These are phyloP conservation scores for Chymomyza costata DNA, from an alignment of 1,140 invertebrate genomes.

Conservation along the genomic window DNA sequence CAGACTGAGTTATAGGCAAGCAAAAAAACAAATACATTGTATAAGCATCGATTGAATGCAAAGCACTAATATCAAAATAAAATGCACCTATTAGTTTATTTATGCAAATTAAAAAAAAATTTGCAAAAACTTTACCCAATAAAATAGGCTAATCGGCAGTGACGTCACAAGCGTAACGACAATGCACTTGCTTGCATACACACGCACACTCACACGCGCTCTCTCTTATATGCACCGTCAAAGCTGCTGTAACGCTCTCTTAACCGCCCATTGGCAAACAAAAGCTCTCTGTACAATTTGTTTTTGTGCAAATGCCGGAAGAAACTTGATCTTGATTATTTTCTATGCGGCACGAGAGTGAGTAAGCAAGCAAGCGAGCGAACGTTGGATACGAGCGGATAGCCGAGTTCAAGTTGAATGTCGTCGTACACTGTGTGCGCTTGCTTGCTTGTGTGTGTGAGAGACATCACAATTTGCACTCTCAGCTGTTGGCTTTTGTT, in stretches of 20 bases:
- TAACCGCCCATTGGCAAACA: background rate
- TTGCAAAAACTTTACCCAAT: no score
- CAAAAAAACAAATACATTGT: no score
- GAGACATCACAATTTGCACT: conserved; percentile 54
- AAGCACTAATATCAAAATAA: no score
- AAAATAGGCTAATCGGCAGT: no score
- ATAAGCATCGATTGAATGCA: no score
- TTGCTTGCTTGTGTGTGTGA: conserved; percentile 13
- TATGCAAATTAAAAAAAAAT: no score
- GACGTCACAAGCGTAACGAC: no score
- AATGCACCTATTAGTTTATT: no score
- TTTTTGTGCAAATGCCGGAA: conserved; percentile 64
- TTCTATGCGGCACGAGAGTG: conserved; percentile 37
- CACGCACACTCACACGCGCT: conserved; percentile 4
- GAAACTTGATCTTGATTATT: conserved; percentile 75
- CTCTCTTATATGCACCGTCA: no score
- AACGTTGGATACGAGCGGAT: conserved; percentile 14
- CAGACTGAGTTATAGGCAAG: no score
- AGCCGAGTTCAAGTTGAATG: conserved; percentile 70
- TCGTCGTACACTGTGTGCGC: conserved; percentile 27
- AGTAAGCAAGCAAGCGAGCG: conserved; percentile 4
- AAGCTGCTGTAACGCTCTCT: no score
- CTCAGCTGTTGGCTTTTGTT: conserved; percentile 7
- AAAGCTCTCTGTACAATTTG: conserved; percentile 66
- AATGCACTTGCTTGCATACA: no score